Percentiles rank a stretch among this genome's conserved stretches.
These are phyloP conservation scores for Stenolophus ochropezus DNA, from an alignment of 2,888 invertebrate genomes.

Conservation along the genomic window DNA sequence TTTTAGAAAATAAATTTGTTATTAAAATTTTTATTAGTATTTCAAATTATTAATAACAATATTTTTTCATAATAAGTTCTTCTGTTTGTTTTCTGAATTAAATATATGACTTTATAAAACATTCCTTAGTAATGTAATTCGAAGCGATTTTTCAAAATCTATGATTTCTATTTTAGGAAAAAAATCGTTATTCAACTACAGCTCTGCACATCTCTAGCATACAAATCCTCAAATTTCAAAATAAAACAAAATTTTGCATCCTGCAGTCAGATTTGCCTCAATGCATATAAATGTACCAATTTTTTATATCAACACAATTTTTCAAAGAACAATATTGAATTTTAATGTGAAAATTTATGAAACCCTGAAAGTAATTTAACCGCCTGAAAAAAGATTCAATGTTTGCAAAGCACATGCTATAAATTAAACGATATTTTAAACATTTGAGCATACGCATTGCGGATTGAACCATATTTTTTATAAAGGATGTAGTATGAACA, in stretches of 20 bases:
- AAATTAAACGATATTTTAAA: slow-evolving; percentile 6
- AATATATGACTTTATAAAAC: too few species aligned
- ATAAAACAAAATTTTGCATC: neutral
- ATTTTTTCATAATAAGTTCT: too few species aligned
- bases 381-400: neutral
- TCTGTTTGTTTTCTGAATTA: too few species aligned
- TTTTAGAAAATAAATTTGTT: too few species aligned
- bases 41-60: too few species aligned
- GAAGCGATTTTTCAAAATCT: too few species aligned
- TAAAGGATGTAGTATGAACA: neutral
- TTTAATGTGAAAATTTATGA: neutral
- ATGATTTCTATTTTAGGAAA: too few species aligned
- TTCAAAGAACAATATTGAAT: neutral
- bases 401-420: neutral
- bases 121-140: too few species aligned
- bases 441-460: neutral
- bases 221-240: neutral
- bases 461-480: neutral
- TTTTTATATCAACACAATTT: neutral
- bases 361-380: neutral
- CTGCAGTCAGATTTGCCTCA: neutral
- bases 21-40: too few species aligned
- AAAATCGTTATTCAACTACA: neutral
- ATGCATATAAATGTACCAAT: neutral
- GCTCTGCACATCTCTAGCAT: neutral